Conservation (phyloP, 2,113 vertebrate species). For the Eulemur rufifrons region DNA sequence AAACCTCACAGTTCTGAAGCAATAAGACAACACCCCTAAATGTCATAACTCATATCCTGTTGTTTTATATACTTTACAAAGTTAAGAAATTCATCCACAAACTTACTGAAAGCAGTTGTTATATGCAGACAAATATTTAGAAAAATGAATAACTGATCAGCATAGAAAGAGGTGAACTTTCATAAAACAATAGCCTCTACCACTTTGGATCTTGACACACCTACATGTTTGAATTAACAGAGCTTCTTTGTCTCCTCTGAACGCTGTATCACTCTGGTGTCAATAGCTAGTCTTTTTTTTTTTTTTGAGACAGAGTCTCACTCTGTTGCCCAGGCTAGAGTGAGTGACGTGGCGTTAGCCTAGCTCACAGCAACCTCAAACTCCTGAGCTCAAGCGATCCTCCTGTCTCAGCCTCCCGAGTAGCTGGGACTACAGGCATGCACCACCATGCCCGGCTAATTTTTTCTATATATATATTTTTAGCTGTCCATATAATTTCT, state of each 20-base stretch:
- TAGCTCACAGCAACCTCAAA: too few species aligned
- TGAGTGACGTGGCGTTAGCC: too few species aligned
- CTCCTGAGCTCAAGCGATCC: too few species aligned
- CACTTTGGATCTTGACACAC: neutral
- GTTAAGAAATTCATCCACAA: slow-evolving; percentile 4
- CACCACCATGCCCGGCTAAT: too few species aligned
- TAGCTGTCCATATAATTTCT: too few species aligned
- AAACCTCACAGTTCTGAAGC: slow-evolving; percentile 60
- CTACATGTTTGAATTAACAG: neutral
- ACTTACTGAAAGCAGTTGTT: neutral
- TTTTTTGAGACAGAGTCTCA: too few species aligned
- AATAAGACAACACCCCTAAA: slow-evolving; percentile 56
- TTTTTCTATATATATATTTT: too few species aligned
- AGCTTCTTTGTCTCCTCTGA: neutral
- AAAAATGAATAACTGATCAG: neutral
- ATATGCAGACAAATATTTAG: neutral
- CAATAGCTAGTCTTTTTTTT: neutral
- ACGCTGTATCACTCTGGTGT: neutral
- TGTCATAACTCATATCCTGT: slow-evolving; percentile 72
- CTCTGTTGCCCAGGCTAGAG: too few species aligned
- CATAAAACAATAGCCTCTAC: neutral
- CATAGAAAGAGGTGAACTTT: neutral
- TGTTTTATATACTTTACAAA: neutral
- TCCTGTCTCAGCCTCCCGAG: too few species aligned
- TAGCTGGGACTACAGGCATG: too few species aligned